These are phyloP conservation scores for Rhinoptilus africanus DNA, from an alignment of 2,113 vertebrate species.

Conservation along the genomic window DNA sequence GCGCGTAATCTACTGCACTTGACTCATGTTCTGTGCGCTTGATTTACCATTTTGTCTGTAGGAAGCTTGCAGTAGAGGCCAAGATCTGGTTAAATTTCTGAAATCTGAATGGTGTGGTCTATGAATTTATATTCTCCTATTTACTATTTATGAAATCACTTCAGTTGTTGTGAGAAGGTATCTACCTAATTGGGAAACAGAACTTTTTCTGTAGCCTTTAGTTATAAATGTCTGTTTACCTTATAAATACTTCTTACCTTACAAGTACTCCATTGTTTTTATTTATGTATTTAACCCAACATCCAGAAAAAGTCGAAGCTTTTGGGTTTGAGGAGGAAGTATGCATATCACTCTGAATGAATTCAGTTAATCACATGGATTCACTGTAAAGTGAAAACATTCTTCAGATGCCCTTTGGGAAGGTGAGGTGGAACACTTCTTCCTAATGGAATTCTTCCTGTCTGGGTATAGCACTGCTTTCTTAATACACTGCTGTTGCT, in stretches of 20 bases:
- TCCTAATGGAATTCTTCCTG: neutral
- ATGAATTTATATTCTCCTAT: neutral
- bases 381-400: neutral
- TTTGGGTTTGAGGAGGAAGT: neutral
- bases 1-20: fast-evolving
- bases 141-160: neutral
- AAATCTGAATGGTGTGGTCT: neutral
- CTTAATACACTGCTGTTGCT: neutral
- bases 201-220: neutral
- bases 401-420: neutral
- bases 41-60: neutral
- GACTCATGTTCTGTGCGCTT: neutral
- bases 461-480: neutral
- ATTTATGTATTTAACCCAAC: neutral
- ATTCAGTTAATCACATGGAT: neutral
- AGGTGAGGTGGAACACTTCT: neutral
- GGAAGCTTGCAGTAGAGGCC: neutral
- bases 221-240: neutral
- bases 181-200: neutral
- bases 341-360: neutral
- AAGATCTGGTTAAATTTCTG: neutral
- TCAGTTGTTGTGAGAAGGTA: neutral
- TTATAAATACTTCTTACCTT: neutral
- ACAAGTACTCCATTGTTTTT: neutral
- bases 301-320: neutral